phyloP scores from a whole-genome alignment of 1,140 invertebrate species.

The Apis florea region DNA sequence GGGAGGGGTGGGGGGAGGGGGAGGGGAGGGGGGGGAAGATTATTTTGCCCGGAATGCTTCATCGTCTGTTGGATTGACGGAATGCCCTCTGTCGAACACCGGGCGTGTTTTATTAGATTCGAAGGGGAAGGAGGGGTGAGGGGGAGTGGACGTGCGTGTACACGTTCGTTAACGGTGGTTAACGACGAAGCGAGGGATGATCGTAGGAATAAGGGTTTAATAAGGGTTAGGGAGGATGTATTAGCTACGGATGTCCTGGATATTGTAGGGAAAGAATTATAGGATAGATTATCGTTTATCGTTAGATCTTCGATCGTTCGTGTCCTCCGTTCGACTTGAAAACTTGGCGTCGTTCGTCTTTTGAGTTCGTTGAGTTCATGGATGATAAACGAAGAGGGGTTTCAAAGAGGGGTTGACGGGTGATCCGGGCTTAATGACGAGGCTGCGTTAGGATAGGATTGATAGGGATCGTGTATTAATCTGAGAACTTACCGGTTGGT shows the following conservation, averaged over 20 bases:
- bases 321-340: background rate
- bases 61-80: conserved; percentile 22
- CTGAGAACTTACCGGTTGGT: conserved; percentile 37
- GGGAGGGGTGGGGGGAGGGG: too few species aligned
- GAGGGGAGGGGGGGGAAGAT: background rate
- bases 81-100: background rate
- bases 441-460: too few species aligned
- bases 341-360: background rate
- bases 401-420: background rate
- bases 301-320: background rate
- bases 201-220: too few species aligned
- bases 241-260: too few species aligned
- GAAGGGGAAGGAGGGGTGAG: background rate
- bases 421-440: conserved; percentile 15
- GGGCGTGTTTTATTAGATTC: conserved; percentile 1
- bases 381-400: conserved; percentile 14
- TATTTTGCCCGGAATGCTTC: conserved; percentile 21
- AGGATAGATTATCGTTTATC: too few species aligned
- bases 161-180: background rate
- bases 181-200: too few species aligned
- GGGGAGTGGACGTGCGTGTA: background rate
- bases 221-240: too few species aligned
- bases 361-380: background rate
- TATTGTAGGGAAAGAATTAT: too few species aligned
- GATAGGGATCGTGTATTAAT: conserved; percentile 40